A percentile compares a stretch with the other conserved stretches of the same genome.
Evolutionary conservation across 2,797 vertebrate genomes (phyloP).

Genomic region (Cynodonichthys magdalenae): DNA sequence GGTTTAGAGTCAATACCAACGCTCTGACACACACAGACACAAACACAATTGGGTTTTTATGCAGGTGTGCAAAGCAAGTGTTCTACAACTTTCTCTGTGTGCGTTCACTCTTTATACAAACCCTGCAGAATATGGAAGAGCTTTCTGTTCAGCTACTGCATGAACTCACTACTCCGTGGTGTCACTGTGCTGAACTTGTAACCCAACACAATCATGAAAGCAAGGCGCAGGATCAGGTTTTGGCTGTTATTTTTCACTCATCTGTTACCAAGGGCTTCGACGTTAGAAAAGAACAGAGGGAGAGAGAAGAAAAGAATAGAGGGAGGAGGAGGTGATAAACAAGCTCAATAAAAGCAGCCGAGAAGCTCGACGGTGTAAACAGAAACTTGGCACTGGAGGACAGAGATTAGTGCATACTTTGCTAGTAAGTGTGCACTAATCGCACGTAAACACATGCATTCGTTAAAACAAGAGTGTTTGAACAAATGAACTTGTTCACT

Average conservation of each 20-base stretch:
- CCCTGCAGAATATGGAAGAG: conserved; percentile 1
- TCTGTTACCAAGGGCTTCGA: conserved; percentile 56
- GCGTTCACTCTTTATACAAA: conserved; percentile 5
- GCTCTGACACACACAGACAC: conserved; percentile 27
- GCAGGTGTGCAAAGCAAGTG: conserved; percentile 60
- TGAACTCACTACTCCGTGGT: conserved; percentile 27
- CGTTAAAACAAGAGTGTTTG: conserved; percentile 43
- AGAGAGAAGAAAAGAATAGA: conserved; percentile 57
- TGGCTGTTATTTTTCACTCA: conserved; percentile 55
- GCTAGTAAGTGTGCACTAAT: conserved; percentile 10
- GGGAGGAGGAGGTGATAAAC: conserved; percentile 70
- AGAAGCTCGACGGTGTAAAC: conserved; percentile 74
- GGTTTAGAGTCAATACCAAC: conserved; percentile 45
- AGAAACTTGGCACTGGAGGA: conserved; percentile 81
- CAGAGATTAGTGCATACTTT: conserved; percentile 75
- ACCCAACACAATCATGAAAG: conserved; percentile 59
- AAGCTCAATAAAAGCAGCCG: conserved; percentile 65
- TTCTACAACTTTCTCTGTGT: conserved; percentile 18
- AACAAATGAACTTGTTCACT: conserved; percentile 29
- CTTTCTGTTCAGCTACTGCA: conserved; percentile 4
- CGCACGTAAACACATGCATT: conserved; percentile 4
- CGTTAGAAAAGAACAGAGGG: conserved; percentile 23
- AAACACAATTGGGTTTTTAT: conserved; percentile 67
- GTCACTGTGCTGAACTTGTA: conserved; percentile 59
- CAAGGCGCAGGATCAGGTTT: conserved; percentile 57